Base-by-base conservation (phyloP, 2,797 vertebrate species). In the Tauraco hartlaubi region DNA sequence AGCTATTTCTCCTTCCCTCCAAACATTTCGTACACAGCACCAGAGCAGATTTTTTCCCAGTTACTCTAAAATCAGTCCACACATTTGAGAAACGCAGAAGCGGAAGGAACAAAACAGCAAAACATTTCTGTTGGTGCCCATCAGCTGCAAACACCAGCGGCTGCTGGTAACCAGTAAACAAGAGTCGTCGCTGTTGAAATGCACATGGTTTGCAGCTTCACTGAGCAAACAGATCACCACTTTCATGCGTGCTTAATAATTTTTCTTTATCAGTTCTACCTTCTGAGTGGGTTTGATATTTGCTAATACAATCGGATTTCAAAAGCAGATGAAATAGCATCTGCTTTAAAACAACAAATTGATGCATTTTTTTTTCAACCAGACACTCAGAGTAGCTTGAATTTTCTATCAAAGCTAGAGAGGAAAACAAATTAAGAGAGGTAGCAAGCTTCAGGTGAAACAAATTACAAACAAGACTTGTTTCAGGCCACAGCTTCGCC, bases 21-120 rank as follows among this genome's bases (percentile, higher is more conserved):
- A 72, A 78, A 31, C 23, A 25, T 29, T 4, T 2, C 1, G 10
- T 20, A 44, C 25, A 28, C 71, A 51, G 48, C 0, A 0, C n/a
- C 77, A 43, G 64, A 29, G 43, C 29, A 22, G 12, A 26, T 64
- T 19, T 31, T 10, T 55, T 85, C 33, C 31, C 12, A 66, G 33
- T 39, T 39, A 39, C 12, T 16, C 41, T 33, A 28, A 26, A 51
- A 29, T n/a, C 33, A 41, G 5, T 23, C n/a, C 67, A 31, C 5
- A 4, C 4, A 18, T 29, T 46, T 23, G 58, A 33, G 58, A 54
- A 35, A 71, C 3, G 26, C 54, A 52, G 56, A 10, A 71, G 9
- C 3, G 28, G 37, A 71, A 46, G 37, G 39, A 51, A 66, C 5
- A 63, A 55, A 58, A 7, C 33, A 43, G 1, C 14, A n/a, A n/a